These are phyloP conservation scores for Zonotrichia leucophrys DNA, from an alignment of 2,113 vertebrate genomes.

Conservation along the genomic window DNA sequence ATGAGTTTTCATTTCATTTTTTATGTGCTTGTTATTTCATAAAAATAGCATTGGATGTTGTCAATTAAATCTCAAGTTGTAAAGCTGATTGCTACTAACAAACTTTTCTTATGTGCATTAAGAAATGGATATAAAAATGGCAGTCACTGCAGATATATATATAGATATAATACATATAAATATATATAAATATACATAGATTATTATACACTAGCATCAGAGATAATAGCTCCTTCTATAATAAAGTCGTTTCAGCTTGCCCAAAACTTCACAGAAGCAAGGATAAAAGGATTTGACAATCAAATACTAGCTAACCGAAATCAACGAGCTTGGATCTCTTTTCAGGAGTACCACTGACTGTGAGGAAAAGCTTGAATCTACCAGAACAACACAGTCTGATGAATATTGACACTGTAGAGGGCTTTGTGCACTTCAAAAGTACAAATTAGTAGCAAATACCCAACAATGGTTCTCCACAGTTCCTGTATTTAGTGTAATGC, in stretches of 20 bases:
- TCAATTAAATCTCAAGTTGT: neutral
- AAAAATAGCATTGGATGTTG: neutral
- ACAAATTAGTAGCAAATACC: neutral
- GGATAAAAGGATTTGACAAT: neutral
- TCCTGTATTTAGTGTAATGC: neutral
- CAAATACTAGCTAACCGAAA: neutral
- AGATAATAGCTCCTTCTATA: neutral
- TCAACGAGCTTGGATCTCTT: neutral
- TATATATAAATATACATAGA: rapidly evolving
- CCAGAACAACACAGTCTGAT: neutral
- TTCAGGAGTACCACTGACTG: neutral
- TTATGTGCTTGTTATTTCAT: no score
- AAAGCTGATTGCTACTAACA: neutral
- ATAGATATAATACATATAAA: no score
- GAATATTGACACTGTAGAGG: neutral
- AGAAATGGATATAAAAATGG: neutral
- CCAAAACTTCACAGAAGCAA: neutral
- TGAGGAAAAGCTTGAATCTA: neutral
- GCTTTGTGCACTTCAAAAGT: neutral
- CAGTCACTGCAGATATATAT: neutral
- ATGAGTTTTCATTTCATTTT: neutral
- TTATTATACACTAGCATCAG: neutral
- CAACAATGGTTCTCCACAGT: neutral
- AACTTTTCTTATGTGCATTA: neutral
- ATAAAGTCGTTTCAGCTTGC: neutral